Percentiles rank a stretch among this genome's conserved stretches.
Conservation (phyloP, 1,140 invertebrate species). For the Ectropis grisescens region DNA sequence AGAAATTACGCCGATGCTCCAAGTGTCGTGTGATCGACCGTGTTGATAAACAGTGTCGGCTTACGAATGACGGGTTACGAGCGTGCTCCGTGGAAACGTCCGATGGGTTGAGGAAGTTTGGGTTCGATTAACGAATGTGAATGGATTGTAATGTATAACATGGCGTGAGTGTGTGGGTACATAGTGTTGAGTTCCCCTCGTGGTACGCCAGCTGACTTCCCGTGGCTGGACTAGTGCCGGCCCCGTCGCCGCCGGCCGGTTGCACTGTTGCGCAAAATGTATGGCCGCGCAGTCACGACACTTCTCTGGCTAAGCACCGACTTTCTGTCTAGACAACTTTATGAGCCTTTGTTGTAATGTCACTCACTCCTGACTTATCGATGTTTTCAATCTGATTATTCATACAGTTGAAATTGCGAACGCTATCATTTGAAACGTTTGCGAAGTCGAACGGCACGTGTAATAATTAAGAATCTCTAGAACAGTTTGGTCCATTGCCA, state of each 20-base stretch:
- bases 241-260: neutral
- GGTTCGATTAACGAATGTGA: slow-evolving; percentile 7
- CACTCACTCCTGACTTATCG: too few species aligned
- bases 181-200: neutral
- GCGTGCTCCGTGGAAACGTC: slow-evolving; percentile 23
- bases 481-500: too few species aligned
- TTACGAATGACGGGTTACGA: slow-evolving; percentile 24
- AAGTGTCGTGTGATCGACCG: slow-evolving; percentile 19
- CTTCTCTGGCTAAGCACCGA: too few species aligned
- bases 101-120: slow-evolving; percentile 25
- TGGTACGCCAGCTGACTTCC: slow-evolving; percentile 45
- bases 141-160: slow-evolving; percentile 5
- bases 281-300: neutral
- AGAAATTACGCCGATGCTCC: slow-evolving; percentile 25
- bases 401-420: too few species aligned
- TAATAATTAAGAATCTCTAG: too few species aligned
- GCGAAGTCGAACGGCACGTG: too few species aligned
- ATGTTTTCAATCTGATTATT: too few species aligned
- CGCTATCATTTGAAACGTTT: too few species aligned
- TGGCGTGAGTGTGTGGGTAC: too few species aligned
- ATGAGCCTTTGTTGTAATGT: too few species aligned
- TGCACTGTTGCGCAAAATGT: slow-evolving; percentile 34
- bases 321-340: too few species aligned
- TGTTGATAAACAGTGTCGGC: slow-evolving; percentile 59
- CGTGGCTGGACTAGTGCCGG: slow-evolving; percentile 9